These are phyloP conservation scores for Muricea muricata DNA, from an alignment of 92 coral and sea anemone genomes.

Conservation along the genomic window DNA sequence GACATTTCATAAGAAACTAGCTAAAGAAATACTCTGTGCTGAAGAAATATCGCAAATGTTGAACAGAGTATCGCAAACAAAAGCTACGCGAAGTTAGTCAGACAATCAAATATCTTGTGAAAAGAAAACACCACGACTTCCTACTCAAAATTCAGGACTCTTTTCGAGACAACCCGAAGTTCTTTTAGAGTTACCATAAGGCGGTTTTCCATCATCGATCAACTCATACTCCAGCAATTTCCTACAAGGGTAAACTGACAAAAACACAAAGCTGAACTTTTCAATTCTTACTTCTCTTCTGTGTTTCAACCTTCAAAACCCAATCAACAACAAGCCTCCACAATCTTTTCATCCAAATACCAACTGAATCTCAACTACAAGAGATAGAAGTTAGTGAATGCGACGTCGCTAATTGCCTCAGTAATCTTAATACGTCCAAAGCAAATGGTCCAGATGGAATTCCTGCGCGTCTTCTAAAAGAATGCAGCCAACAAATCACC, in stretches of 20 bases:
- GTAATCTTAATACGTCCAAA: conserved; percentile 54
- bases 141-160: conserved; percentile 60
- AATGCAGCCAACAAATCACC: conserved; percentile 58
- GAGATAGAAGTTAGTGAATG: too few species aligned
- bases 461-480: conserved; percentile 55
- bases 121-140: conserved; percentile 59
- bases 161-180: conserved; percentile 68
- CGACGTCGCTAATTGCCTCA: neutral
- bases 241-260: conserved; percentile 10
- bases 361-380: too few species aligned
- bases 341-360: too few species aligned
- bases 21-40: conserved; percentile 66
- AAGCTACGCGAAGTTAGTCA: conserved; percentile 55
- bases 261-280: conserved; percentile 32
- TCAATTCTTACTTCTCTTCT: conserved; percentile 9
- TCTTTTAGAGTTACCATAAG: conserved; percentile 71
- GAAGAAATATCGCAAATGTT: conserved; percentile 39
- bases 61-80: conserved; percentile 55
- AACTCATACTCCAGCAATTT: neutral
- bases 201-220: conserved; percentile 52
- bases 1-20: conserved; percentile 52
- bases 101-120: too few species aligned
- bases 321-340: too few species aligned
- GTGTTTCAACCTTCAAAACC: too few species aligned
- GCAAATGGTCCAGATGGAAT: conserved; percentile 63